These are phyloP conservation scores for Pandion haliaetus DNA, from an alignment of 2,113 vertebrate species.

Conservation along the genomic window DNA sequence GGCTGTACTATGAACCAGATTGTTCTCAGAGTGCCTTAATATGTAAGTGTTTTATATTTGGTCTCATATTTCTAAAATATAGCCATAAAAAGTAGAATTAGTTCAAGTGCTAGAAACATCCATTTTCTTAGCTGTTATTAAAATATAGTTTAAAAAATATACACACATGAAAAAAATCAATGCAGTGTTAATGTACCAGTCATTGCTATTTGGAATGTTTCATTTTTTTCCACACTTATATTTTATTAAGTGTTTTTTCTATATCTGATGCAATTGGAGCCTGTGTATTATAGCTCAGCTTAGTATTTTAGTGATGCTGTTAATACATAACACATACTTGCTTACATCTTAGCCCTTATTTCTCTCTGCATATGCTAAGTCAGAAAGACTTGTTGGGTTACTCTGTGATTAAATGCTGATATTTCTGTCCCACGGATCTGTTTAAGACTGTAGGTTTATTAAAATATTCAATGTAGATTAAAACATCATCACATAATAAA, in stretches of 20 bases:
- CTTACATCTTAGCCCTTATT: background rate
- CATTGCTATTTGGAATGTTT: background rate
- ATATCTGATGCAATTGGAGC: background rate
- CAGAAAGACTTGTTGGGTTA: background rate
- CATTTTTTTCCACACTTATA: background rate
- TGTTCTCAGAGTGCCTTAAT: background rate
- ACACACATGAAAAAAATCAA: background rate
- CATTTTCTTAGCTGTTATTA: background rate
- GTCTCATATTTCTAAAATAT: background rate
- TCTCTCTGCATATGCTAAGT: background rate
- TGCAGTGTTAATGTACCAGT: background rate
- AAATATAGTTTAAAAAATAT: background rate
- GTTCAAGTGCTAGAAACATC: background rate
- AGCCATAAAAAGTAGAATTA: background rate
- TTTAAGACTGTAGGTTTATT: background rate
- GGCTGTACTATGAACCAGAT: background rate
- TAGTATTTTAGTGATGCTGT: background rate
- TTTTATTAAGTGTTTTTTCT: background rate
- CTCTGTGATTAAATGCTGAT: background rate
- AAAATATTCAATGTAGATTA: background rate
- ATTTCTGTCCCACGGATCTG: background rate
- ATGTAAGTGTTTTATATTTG: background rate
- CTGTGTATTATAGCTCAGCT: background rate
- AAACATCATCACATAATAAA: background rate
- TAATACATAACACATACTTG: background rate